These are phyloP conservation scores for Rallus limicola DNA, from an alignment of 2,113 vertebrate species.

Conservation along the genomic window DNA sequence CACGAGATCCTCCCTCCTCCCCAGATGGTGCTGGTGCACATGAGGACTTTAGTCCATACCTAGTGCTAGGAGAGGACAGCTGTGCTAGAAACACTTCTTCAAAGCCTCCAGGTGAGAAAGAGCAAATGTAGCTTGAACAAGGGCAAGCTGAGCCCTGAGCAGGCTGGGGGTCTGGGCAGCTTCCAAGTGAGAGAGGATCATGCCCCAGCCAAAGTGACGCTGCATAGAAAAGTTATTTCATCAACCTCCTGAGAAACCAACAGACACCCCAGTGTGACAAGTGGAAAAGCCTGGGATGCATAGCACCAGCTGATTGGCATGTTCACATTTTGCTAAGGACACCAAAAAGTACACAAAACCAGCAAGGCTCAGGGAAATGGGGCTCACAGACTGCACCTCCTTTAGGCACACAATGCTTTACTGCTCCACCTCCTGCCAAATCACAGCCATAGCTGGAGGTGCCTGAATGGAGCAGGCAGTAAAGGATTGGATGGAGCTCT, in stretches of 20 bases:
- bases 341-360: not conserved
- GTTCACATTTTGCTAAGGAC: not conserved
- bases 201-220: not conserved
- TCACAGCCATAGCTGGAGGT: accelerated
- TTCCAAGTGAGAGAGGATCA: not conserved
- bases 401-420: not conserved
- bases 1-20: not conserved
- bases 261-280: not conserved
- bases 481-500: not conserved
- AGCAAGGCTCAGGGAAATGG: not conserved
- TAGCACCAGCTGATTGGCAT: not conserved
- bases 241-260: not conserved
- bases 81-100: accelerated
- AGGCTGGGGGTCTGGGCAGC: not conserved
- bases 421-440: not conserved
- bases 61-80: not conserved
- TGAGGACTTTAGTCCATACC: not conserved
- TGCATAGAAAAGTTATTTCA: not conserved
- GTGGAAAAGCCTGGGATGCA: not conserved
- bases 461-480: accelerated
- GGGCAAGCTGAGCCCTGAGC: not conserved
- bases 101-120: not conserved
- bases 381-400: not conserved
- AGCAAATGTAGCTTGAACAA: not conserved
- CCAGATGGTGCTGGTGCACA: accelerated